These are phyloP conservation scores for Pelecanoides urinatrix DNA, from an alignment of 2,113 vertebrate genomes.

Conservation along the genomic window DNA sequence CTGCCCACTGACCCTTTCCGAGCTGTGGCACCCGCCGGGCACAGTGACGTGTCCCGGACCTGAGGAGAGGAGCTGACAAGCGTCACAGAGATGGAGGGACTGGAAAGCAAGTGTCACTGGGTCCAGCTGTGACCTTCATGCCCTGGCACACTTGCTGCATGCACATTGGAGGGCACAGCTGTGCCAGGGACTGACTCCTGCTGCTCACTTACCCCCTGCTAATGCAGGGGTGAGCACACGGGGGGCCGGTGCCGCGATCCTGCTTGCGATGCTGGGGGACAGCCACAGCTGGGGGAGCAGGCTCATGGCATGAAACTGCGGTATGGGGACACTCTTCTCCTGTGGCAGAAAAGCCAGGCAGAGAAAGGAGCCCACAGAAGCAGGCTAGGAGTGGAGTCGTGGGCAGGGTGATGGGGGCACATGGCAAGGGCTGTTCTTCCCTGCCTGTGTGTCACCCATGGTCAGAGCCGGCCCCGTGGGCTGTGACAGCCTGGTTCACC, in stretches of 20 bases:
- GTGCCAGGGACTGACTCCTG: background rate
- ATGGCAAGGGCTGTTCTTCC: background rate
- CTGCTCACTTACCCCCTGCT: background rate
- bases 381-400: background rate
- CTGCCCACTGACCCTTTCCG: background rate
- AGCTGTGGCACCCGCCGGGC: background rate
- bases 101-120: background rate
- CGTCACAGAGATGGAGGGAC: background rate
- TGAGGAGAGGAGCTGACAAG: background rate
- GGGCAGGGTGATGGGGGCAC: accelerated
- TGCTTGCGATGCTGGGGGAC: accelerated
- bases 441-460: too few species aligned
- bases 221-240: background rate
- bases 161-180: background rate
- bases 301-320: accelerated
- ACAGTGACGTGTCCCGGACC: accelerated
- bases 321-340: background rate
- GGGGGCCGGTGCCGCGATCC: background rate
- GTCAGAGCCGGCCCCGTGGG: accelerated
- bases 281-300: background rate
- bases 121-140: background rate
- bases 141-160: background rate
- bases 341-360: background rate
- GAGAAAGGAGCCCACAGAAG: background rate
- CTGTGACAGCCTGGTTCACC: background rate